Evolutionary conservation across 2,113 vertebrate species (phyloP).

Genomic region (Alligator mississippiensis): DNA sequence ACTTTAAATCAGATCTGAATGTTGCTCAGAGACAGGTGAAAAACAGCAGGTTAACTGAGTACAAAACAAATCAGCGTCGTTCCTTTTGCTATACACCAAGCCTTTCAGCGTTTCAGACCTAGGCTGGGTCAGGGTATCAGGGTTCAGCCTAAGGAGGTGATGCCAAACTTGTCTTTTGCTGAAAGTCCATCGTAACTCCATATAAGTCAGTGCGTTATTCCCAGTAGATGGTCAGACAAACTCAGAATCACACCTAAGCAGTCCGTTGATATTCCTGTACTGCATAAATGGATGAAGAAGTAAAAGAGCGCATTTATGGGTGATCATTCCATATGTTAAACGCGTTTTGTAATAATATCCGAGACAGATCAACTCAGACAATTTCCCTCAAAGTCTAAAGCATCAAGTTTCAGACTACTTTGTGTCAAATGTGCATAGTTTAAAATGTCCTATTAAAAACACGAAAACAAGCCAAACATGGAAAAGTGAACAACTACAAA

Average conservation of each 20-base stretch:
- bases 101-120: conserved; percentile 55
- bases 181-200: not conserved
- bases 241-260: conserved; percentile 62
- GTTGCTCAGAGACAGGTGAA: not conserved
- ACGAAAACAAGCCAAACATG: conserved; percentile 79
- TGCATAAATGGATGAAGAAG: conserved; percentile 64
- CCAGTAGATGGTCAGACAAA: conserved; percentile 34
- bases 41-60: not conserved
- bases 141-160: conserved; percentile 47
- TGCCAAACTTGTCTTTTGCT: not conserved
- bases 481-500: conserved; percentile 79
- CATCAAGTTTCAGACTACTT: conserved; percentile 74
- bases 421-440: conserved; percentile 56
- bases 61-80: not conserved
- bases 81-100: not conserved
- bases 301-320: conserved; percentile 74
- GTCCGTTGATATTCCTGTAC: conserved; percentile 67
- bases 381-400: conserved; percentile 71
- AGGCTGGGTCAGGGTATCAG: conserved; percentile 32
- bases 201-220: conserved; percentile 53
- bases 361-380: conserved; percentile 72
- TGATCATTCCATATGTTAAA: conserved; percentile 75
- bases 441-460: conserved; percentile 79
- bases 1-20: not conserved
- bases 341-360: conserved; percentile 75